Percentiles rank a stretch among this genome's conserved stretches.
These are phyloP conservation scores for Cyanoramphus novaezelandiae DNA, from an alignment of 2,113 vertebrate genomes.

Conservation along the genomic window DNA sequence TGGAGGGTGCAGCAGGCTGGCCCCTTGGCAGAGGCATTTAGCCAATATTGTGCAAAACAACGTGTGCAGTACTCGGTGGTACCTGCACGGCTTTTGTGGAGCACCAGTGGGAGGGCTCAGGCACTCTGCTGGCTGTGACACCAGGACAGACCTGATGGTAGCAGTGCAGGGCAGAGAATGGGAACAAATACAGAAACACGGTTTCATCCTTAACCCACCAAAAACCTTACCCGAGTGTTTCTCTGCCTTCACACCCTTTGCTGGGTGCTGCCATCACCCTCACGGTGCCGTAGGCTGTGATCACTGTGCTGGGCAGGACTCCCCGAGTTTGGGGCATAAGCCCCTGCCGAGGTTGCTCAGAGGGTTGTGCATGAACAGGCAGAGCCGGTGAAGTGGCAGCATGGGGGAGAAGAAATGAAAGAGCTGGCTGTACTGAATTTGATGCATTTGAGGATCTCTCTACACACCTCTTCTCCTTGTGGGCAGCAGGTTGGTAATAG, in stretches of 20 bases:
- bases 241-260: fast-evolving
- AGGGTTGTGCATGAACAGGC: fast-evolving
- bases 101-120: fast-evolving
- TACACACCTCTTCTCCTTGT: fast-evolving
- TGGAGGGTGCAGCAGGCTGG: not conserved
- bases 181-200: not conserved
- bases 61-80: fast-evolving
- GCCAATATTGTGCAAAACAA: not conserved
- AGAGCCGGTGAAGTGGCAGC: fast-evolving
- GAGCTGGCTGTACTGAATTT: not conserved
- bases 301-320: fast-evolving
- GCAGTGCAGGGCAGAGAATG: constrained; percentile 19
- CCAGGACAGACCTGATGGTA: not conserved
- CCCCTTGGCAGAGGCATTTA: fast-evolving
- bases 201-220: not conserved
- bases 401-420: fast-evolving
- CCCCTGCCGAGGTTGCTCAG: fast-evolving
- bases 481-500: fast-evolving
- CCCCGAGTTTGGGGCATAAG: fast-evolving
- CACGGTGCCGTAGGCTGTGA: fast-evolving
- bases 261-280: fast-evolving
- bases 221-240: fast-evolving
- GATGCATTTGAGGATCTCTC: not conserved
- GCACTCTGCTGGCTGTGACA: not conserved
- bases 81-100: fast-evolving